Evolutionary conservation across 2,113 vertebrate species (phyloP), one percentile per base, ranked within the genome.

Genomic region (Calidris pygmaea): DNA sequence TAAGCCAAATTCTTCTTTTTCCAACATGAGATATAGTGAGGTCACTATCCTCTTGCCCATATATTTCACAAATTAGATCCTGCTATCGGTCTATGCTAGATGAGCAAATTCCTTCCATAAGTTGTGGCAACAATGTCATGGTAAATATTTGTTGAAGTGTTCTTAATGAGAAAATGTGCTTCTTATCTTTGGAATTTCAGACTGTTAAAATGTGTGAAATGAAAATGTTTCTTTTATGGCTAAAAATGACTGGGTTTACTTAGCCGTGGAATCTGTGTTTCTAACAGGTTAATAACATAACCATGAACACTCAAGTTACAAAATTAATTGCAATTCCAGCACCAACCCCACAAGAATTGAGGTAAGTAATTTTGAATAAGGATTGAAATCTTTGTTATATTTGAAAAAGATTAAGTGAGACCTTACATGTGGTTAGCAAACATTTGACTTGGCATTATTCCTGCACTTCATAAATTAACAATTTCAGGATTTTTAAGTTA

Each of bases 281-380:
- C 67, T 87, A 53, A 94, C 87, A 97, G 85, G 89, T 96, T 87
- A 84, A 93, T 93, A 93, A 95, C 35, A 60, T 91, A 70, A 92
- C 90, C 16, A 27, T 18, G 39, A 91, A 9, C 27, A 63, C 29
- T 35, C 89, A 94, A 68, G 50, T 95, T 14, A 56, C 47, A 73
- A 79, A 87, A 72, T 29, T 93, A 78, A 74, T 90, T 92, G 63
- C 56, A 83, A 53, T 91, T 95, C 53, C 83, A 83, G 62, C 92
- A 62, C 15, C 70, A 45, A 26, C 58, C 6, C 32, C 43, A 30
- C 73, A 93, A 76, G 79, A 91, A 52, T 1, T 81, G 56, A 96
- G 79, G 97, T 96, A 90, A 93, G 89, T 82, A 37, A 53, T 92
- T 85, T 67, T 71, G 26, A 86, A 47, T 75, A 77, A 84, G 8